Evolutionary conservation across 1,140 invertebrate species (phyloP).

Genomic region (Diorhabda sublineata): DNA sequence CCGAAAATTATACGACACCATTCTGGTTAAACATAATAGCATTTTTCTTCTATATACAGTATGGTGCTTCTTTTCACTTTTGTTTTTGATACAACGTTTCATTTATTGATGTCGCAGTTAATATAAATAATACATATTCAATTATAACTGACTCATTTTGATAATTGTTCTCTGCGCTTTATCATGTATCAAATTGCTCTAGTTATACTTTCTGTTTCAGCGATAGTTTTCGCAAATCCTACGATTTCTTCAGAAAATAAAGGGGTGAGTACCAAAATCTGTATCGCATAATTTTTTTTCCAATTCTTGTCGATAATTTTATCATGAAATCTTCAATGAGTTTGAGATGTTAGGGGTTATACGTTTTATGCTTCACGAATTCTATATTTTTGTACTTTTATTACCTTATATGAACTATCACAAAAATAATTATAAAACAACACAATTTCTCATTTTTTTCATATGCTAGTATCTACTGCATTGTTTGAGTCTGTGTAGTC

Average conservation of each 20-base stretch:
- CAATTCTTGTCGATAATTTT: too few species aligned
- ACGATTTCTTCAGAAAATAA: not conserved
- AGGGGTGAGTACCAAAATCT: not conserved
- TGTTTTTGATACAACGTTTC: not conserved
- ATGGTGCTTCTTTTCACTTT: not conserved
- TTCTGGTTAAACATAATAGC: not conserved
- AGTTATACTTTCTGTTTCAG: not conserved
- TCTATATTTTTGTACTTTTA: too few species aligned
- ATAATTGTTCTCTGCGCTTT: not conserved
- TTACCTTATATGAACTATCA: too few species aligned
- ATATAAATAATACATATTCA: not conserved
- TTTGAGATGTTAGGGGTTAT: too few species aligned
- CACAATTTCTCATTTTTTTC: too few species aligned
- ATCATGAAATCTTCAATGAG: too few species aligned
- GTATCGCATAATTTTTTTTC: too few species aligned
- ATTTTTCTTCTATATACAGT: not conserved
- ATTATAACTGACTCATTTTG: not conserved
- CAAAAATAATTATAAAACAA: too few species aligned
- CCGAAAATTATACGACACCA: not conserved
- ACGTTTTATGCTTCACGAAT: too few species aligned
- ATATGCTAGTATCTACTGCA: too few species aligned
- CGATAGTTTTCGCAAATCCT: not conserved
- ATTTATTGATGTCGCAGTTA: not conserved
- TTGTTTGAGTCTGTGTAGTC: too few species aligned
- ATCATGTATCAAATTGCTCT: not conserved